Base-by-base conservation (phyloP, 2,113 vertebrate genomes). In the Microtus pennsylvanicus region DNA sequence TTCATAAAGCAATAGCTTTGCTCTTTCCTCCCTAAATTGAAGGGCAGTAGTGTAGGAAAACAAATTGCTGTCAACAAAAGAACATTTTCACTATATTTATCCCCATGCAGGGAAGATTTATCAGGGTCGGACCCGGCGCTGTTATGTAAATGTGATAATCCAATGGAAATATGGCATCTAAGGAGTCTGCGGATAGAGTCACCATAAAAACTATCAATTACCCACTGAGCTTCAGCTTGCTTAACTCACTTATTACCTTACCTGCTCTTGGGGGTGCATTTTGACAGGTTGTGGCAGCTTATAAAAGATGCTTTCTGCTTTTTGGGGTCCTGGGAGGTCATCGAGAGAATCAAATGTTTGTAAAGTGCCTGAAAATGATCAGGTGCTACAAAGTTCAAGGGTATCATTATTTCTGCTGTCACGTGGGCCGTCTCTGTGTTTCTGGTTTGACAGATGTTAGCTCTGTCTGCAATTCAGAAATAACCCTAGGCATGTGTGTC, bases 81-180 rank as follows among this genome's bases (percentile, higher is more conserved):
- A 93, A 89, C 63, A 89, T 96, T 97, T 97, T 74, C 87, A 91
- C 76, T 93, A 94, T 82, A 93, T 97, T 97, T 96, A 90, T 96
- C 26, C 77, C 47, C 28, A 65, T 24, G 92, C 61, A 52, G 65
- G 87, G 90, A 91, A 96, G 96, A 98, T 96, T 97, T 96, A 98
- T 97, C 83, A 90, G 97, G 93, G 96, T 96, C 94, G 87, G 89
- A 69, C 87, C 80, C 87, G 63, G 85, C 63, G 94, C 91, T 96
- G 83, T 95, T 98, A 97, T 92, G 94, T 97, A 97, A 97, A 97
- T 96, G 77, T 87, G 94, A 82, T 92, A 95, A 97, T 96, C 93
- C 91, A 85, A 55, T 89, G 80, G 94, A 98, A 96, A 96, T 96
- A 93, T 90, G 92, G 81, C 93, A 93, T 93, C 87, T 52, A 75